Evolutionary conservation across 2,797 vertebrate genomes (phyloP), one percentile per base, ranked within the genome.

Genomic region (Buphagus erythrorhynchus): DNA sequence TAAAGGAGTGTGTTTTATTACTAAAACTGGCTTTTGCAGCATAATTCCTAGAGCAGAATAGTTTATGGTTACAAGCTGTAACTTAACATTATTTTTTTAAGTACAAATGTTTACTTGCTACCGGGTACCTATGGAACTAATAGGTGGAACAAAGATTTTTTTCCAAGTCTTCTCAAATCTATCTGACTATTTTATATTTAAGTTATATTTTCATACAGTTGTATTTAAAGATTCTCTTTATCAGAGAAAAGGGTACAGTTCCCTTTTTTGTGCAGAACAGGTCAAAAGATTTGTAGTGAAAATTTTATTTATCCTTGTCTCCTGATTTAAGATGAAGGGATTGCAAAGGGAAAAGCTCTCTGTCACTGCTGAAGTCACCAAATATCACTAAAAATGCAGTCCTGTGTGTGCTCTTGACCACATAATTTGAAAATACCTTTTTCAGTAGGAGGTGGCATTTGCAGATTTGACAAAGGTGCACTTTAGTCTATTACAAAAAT

Each of bases 201-300:
- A 98, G 98, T 98, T 98, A 98, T 98, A 98, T 98, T 98, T 98
- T 98, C 98, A 97, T 98, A 98, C 98, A 96, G 90, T 97, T 97
- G 94, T 98, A 98, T 98, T 98, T 98, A 98, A 98, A 97, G 82
- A 96, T 94, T 98, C 90, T 98, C 97, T 94, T 96, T 98, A 96
- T 97, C 92, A 83, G 90, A 95, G 54, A 88, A 93, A 90, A 97
- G 96, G 91, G 94, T 91, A 66, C 84, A 65, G 61, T 92, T 97
- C 91, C 97, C 81, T 97, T 96, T 97, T 94, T 82, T 87, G 55
- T 96, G 92, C 93, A 90, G 81, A 91, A 88, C 78, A 94, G 78
- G 67, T 95, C 31, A 69, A 86, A 93, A 92, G 78, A 88, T 82
- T 93, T 93, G 88, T 90, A 80, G 57, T 79, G 68, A 77, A 85